Evolutionary conservation across 2,888 invertebrate genomes (phyloP).

Genomic region (Thyatira batis): DNA sequence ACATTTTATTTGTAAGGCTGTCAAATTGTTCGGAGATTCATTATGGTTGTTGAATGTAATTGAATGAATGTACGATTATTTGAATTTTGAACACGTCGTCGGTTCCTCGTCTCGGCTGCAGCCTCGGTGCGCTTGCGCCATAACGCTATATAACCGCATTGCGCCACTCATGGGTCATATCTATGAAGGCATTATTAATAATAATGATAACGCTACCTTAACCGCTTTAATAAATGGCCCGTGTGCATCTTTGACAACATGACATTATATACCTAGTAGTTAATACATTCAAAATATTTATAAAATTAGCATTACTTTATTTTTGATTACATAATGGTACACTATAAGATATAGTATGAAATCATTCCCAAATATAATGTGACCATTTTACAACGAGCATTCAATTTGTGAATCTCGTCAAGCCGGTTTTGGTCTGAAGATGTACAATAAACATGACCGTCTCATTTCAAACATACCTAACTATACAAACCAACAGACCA

Average conservation of each 20-base stretch:
- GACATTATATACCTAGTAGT: background rate
- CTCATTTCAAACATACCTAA: conserved; percentile 13
- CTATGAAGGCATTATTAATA: conserved; percentile 38
- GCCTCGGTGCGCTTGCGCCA: conserved; percentile 45
- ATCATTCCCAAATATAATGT: conserved; percentile 12
- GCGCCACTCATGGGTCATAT: conserved; percentile 44
- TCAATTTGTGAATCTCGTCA: conserved; percentile 42
- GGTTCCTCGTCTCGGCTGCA: conserved; percentile 17
- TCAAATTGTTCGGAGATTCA: background rate
- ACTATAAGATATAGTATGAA: conserved; percentile 2
- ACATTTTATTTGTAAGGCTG: background rate
- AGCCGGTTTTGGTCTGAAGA: conserved; percentile 58
- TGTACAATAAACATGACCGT: conserved; percentile 37
- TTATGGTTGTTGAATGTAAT: conserved; percentile 12
- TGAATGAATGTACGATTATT: conserved; percentile 15
- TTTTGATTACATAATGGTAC: background rate
- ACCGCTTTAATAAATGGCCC: no score
- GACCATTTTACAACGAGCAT: conserved; percentile 33
- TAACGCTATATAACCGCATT: conserved; percentile 27
- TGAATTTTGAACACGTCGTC: conserved; percentile 25
- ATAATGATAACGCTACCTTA: conserved; percentile 41
- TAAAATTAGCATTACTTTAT: background rate
- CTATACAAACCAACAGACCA: conserved; percentile 10
- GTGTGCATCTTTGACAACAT: conserved; percentile 4
- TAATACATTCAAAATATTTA: background rate